Conservation (phyloP, 2,797 vertebrate genomes). For the Karalla daura region DNA sequence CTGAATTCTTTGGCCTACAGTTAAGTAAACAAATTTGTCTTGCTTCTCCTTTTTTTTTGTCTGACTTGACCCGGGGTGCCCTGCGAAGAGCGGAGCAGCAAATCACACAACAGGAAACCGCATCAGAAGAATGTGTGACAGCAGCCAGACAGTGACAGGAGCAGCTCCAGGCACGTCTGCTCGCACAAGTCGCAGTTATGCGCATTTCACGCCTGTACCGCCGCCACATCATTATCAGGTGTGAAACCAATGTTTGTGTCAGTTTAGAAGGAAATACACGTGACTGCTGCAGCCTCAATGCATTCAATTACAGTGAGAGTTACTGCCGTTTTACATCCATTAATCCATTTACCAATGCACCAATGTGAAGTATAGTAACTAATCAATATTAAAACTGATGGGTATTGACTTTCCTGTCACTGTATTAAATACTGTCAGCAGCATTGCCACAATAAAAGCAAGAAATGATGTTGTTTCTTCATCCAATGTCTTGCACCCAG, state of each 20-base stretch:
- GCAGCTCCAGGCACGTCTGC: neutral
- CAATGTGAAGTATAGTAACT: neutral
- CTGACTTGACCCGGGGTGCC: conserved; percentile 5
- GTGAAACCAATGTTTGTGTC: neutral
- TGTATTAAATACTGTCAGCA: conserved; percentile 4
- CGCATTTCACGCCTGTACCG: neutral
- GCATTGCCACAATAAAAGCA: conserved; percentile 14
- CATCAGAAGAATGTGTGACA: conserved; percentile 5
- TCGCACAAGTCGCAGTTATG: too few relatives aligned
- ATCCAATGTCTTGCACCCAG: conserved; percentile 58
- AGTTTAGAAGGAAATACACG: neutral
- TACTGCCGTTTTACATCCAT: neutral
- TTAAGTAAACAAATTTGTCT: conserved; percentile 17
- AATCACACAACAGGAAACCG: conserved; percentile 57
- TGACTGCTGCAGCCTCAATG: neutral
- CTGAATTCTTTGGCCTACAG: neutral
- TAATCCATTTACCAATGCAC: neutral
- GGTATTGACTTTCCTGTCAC: neutral
- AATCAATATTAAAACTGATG: too few relatives aligned
- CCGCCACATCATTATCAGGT: neutral
- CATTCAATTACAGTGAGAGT: neutral
- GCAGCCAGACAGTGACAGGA: neutral
- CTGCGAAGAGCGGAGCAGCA: conserved; percentile 4
- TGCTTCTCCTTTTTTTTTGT: neutral
- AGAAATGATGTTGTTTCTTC: conserved; percentile 24